Conservation (phyloP, 1,140 invertebrate genomes). For the Odontomachus brunneus region DNA sequence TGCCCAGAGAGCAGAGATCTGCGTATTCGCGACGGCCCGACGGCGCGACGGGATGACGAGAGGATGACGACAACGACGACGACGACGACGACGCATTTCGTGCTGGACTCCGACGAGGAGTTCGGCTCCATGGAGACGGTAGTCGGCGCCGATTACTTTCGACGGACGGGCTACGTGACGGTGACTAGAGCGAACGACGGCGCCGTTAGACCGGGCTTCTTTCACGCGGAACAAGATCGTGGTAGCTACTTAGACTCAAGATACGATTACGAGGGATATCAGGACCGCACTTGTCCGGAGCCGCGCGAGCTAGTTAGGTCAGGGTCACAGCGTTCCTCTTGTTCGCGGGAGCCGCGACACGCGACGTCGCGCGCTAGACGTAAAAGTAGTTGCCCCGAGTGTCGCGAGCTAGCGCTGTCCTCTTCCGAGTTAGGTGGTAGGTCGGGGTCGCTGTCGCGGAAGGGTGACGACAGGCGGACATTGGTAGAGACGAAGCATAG, state of each 20-base stretch:
- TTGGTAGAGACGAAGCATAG: constrained; percentile 64
- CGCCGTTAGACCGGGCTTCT: constrained; percentile 41
- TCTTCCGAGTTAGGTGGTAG: constrained; percentile 68
- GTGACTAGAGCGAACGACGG: constrained; percentile 41
- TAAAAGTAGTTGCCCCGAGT: constrained; percentile 79
- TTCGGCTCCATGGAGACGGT: constrained; percentile 82
- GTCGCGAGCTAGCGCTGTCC: constrained; percentile 72
- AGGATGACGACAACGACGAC: constrained; percentile 18
- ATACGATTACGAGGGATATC: constrained; percentile 63
- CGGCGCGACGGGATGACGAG: constrained; percentile 21
- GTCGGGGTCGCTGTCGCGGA: constrained; percentile 68
- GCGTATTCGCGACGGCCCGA: constrained; percentile 46
- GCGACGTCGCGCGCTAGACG: constrained; percentile 65
- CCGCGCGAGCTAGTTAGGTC: constrained; percentile 64
- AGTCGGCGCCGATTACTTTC: constrained; percentile 73
- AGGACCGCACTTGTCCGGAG: no score
- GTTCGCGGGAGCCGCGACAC: constrained; percentile 47
- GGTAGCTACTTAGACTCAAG: constrained; percentile 59
- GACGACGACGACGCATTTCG: constrained; percentile 54
- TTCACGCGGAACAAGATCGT: constrained; percentile 58
- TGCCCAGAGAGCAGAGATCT: constrained; percentile 78
- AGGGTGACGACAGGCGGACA: constrained; percentile 58
- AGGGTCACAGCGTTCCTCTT: constrained; percentile 54
- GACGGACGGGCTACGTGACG: constrained; percentile 17
- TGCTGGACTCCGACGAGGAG: constrained; percentile 81